Percentiles rank a stretch among this genome's conserved stretches.
Evolutionary conservation across 2,797 vertebrate genomes (phyloP).

Genomic region (Orestias chungarensis): DNA sequence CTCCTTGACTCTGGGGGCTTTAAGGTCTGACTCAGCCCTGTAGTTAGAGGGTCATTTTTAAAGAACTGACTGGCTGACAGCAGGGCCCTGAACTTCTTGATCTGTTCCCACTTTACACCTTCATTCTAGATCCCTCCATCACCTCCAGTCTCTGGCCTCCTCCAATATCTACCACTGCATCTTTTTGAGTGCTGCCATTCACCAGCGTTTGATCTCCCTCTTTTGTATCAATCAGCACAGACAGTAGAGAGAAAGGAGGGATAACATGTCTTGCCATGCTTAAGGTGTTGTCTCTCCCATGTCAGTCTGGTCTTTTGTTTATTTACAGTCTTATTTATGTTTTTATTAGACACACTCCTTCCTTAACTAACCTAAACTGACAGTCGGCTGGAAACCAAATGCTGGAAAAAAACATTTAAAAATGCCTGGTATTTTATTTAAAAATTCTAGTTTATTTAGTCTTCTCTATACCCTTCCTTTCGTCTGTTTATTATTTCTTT

Average conservation of each 20-base stretch:
- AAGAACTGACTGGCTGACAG: conserved; percentile 67
- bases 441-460: conserved; percentile 24
- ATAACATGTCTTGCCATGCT: conserved; percentile 66
- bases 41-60: conserved; percentile 64
- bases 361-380: conserved; percentile 32
- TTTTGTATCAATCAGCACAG: conserved; percentile 73
- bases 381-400: conserved; percentile 4
- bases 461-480: conserved; percentile 18
- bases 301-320: conserved; percentile 74
- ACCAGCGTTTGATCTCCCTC: conserved; percentile 74
- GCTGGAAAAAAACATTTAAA: not conserved
- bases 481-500: conserved; percentile 3
- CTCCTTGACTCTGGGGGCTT: conserved; percentile 57
- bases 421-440: conserved; percentile 15
- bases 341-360: conserved; percentile 69
- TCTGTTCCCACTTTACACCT: conserved; percentile 31
- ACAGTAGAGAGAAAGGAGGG: conserved; percentile 58
- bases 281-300: conserved; percentile 73
- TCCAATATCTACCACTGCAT: conserved; percentile 61
- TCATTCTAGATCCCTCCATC: conserved; percentile 28
- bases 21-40: conserved; percentile 62
- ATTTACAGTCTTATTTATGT: conserved; percentile 78
- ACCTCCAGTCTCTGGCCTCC: conserved; percentile 37
- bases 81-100: conserved; percentile 54
- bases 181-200: conserved; percentile 67